Evolutionary conservation across 1,140 invertebrate species (phyloP), one percentile per base, ranked within the genome.

Genomic region (Drosophila carrolli): DNA sequence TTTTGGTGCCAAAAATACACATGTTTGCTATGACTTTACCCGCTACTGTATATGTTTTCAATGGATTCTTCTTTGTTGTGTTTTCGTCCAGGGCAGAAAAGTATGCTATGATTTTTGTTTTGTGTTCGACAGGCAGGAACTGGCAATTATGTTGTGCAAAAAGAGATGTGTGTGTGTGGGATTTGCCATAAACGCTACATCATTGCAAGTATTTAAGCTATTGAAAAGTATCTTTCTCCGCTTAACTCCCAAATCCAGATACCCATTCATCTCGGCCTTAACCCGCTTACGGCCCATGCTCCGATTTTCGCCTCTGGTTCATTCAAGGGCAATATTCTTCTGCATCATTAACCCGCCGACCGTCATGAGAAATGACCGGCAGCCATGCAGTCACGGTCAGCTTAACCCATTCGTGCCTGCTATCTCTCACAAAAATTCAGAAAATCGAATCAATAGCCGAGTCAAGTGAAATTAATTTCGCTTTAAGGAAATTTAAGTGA

Each of bases 311-410:
- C 14, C 14, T n/a, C 11, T 62, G 29, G 38, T 43, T 32, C 37
- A 70, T 59, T 83, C 80, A 84, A 83, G 80, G 81, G 57, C 63
- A 76, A 83, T 81, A 78, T 78, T 86, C 78, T 82, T 86, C 68
- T 65, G 60, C 82, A 85, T 86, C 82, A 85, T 86, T 86, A 86
- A 78, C 71, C 75, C 56, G 29, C 46, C 41, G 40, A 47, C 54
- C 32, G 35, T 19, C 23, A 60, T 75, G 54, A 55, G 56, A 53
- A 71, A 59, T 59, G 70, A 54, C 48, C 44, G 46, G 44, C 44
- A 41, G 44, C 29, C 56, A 73, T 54, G 58, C 59, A 63, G 53
- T 75, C 72, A 56, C 29, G 40, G 72, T 57, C 61, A 50, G 54
- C 73, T 67, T 67, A 53, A 50, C 72, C 55, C 40, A 54, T 43